Base-by-base conservation (phyloP, 1,140 invertebrate species). In the Chionoecetes opilio region DNA sequence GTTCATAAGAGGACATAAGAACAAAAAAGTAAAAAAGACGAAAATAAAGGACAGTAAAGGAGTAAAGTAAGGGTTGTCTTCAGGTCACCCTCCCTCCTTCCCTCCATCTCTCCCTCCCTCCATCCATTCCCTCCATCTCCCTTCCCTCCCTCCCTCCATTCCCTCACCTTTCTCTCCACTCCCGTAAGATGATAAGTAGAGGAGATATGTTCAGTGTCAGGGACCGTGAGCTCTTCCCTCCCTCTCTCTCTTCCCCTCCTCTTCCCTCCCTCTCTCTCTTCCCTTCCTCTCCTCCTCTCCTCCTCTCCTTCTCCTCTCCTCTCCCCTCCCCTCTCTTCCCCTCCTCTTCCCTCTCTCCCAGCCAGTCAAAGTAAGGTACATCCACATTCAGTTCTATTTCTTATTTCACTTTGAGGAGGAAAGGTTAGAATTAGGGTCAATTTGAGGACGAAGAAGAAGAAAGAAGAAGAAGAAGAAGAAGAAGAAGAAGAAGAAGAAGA, bases 391-490 rank as follows among this genome's bases (percentile, higher is more conserved):
- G 63, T 75, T 75, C 21, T 75, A 75, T 75, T 75, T 75, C n/a
- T 75, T 75, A 75, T 75, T 75, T 75, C 63, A 75, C 63, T 75
- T 75, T 75, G 63, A 75, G 63, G 63, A 75, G 8, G 63, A 75
- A 75, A 75, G 63, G 63, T 75, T 75, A n/a, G 63, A 75, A 75
- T 75, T 75, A 75, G n/a, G 63, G 63, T 75, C 63, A n/a, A 75
- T 75, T 75, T 75, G 63, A 75, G 63, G 46, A 14, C 11, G 11
- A 11, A 9, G 63, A 75, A 26, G 46, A 14, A 17, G 11, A 11
- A 9, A 75, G 63, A 26, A 75, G 63, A 26, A 75, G 63, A 26
- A 75, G 63, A 26, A 75, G 63, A 26, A 75, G 63, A 26, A 75
- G 63, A 26, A 75, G 63, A 26, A 75, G 63, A 26, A 63, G 2